phyloP scores from a whole-genome alignment of 2,797 vertebrate species.

The Brachyalestes nurse region DNA sequence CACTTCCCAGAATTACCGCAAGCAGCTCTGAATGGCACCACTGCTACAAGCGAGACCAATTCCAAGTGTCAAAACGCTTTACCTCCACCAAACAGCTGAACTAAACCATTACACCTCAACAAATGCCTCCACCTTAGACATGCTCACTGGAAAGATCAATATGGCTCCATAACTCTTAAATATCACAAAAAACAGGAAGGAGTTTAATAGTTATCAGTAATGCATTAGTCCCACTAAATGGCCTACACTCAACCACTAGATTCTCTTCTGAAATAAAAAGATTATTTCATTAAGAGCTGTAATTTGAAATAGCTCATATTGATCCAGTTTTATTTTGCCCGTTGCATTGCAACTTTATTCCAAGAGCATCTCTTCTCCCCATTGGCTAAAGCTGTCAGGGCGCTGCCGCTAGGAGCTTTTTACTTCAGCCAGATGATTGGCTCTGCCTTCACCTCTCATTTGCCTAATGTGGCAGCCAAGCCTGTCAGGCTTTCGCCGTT shows the following conservation, averaged over 20 bases:
- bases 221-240: slow-evolving; percentile 32
- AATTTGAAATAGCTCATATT: slow-evolving; percentile 49
- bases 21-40: slow-evolving; percentile 10
- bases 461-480: slow-evolving; percentile 60
- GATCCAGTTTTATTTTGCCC: slow-evolving; percentile 36
- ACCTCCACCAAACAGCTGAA: slow-evolving; percentile 42
- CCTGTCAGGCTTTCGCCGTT: slow-evolving; percentile 49
- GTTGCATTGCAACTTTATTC: slow-evolving; percentile 27
- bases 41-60: slow-evolving; percentile 29
- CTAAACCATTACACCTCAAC: slow-evolving; percentile 44
- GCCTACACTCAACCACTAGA: slow-evolving; percentile 7
- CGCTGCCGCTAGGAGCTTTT: slow-evolving; percentile 42
- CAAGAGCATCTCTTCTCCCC: slow-evolving; percentile 16
- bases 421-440: slow-evolving; percentile 56
- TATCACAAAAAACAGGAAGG: slow-evolving; percentile 22
- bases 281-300: slow-evolving; percentile 55
- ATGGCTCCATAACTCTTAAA: slow-evolving; percentile 28
- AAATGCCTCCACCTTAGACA: slow-evolving; percentile 35
- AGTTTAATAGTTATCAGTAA: slow-evolving; percentile 47
- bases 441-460: slow-evolving; percentile 63
- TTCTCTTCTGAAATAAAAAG: slow-evolving; percentile 33
- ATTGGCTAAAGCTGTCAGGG: slow-evolving; percentile 51
- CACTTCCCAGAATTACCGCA: slow-evolving; percentile 51
- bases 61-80: slow-evolving; percentile 54
- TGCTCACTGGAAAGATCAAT: slow-evolving; percentile 35